Percentiles rank a stretch among this genome's conserved stretches.
Conservation (phyloP, 2,797 vertebrate species). For the Hylomyscus alleni region DNA sequence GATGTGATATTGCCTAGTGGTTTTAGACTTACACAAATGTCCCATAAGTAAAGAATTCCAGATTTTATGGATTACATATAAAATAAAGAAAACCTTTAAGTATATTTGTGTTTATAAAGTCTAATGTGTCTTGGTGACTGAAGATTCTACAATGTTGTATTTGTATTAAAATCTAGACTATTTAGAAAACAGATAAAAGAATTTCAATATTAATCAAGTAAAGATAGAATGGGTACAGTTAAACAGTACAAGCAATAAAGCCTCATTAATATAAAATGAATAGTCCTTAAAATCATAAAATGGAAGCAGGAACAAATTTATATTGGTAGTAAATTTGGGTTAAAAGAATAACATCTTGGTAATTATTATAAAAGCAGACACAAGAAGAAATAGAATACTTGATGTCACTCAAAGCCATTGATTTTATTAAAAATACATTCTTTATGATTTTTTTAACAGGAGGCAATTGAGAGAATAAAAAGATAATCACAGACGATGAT, state of each 20-base stretch:
- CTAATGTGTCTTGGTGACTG: not conserved
- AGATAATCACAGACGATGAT: not conserved
- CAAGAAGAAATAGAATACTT: not conserved
- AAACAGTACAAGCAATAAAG: conserved; percentile 6
- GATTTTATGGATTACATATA: not conserved
- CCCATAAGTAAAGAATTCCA: not conserved
- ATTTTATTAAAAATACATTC: not conserved
- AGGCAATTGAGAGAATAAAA: not conserved
- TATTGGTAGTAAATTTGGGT: not conserved
- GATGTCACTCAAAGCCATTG: not conserved
- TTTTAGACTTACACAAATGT: conserved; percentile 1
- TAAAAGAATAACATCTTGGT: not conserved
- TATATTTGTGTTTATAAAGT: not conserved
- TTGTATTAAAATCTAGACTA: not conserved
- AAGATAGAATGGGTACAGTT: not conserved
- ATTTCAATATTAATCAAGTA: not conserved
- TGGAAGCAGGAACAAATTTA: not conserved
- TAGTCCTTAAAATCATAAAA: not conserved
- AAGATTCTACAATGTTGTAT: not conserved
- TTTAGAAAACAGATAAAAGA: conserved; percentile 22
- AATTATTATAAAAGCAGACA: conserved; percentile 19
- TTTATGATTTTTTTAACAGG: conserved; percentile 19
- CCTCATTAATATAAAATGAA: not conserved
- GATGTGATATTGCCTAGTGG: not conserved
- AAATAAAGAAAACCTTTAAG: conserved; percentile 16